Base-by-base conservation (phyloP, 2,797 vertebrate genomes). In the Helostoma temminkii region DNA sequence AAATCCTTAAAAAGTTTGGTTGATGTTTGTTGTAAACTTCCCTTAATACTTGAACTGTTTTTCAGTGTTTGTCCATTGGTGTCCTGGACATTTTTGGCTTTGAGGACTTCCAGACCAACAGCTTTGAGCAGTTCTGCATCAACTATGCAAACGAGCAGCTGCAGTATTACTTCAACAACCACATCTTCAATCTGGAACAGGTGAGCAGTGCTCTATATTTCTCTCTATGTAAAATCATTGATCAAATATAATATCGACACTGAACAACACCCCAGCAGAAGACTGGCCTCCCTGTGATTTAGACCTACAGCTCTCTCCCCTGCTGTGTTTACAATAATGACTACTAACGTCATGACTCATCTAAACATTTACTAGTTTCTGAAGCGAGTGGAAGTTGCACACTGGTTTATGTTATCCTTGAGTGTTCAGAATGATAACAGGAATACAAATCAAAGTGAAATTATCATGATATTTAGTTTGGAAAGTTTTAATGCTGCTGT, bases 61-160 rank as follows among this genome's bases (percentile, higher is more conserved):
- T 49, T 6, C 69, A 99, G 97, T 98, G 97, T 81, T 92, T 99
- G 78, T 98, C 97, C 66, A 99, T 99, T 1, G 97, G 97, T 1
- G 97, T 99, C 52, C 94, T 99, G 9, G 98, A 99, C 85, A 99
- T 99, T 78, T 99, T 99, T 53, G 98, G 98, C 48, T 99, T 99
- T 65, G 98, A 99, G 88, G 98, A 99, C 89, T 99, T 99, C n/a
- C 92, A 94, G 79, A 97, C 93, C 74, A 99, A 99, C 92, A 99
- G 98, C 86, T 99, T 99, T n/a, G 98, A 99, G 83, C 98, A 99
- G 85, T 99, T 99, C 91, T 99, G 98, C 86, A 99, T 99, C 85
- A 99, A 99, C 90, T 99, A 99, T 32, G 98, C 98, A 79, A 99
- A 99, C 0, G 98, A 99, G 84, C 98, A 98, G 90, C 95, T 99